phyloP scores from a whole-genome alignment of 1,140 invertebrate species.

The Atta cephalotes region DNA sequence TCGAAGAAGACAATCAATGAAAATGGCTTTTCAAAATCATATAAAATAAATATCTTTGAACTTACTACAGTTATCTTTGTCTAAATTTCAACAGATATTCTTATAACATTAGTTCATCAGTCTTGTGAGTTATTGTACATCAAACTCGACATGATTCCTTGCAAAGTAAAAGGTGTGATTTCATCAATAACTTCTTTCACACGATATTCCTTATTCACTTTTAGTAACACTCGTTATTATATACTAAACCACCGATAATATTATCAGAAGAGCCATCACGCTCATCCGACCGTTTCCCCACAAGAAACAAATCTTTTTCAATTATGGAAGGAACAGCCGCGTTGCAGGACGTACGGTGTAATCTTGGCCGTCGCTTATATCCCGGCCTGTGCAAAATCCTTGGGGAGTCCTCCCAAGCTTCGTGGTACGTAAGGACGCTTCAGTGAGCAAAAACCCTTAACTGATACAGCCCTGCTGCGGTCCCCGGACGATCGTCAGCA shows the following conservation, averaged over 20 bases:
- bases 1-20: background rate
- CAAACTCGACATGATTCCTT: background rate
- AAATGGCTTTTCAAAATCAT: background rate
- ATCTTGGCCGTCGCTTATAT: slow-evolving; percentile 77
- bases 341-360: slow-evolving; percentile 77
- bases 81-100: background rate
- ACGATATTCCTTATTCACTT: background rate
- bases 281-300: background rate
- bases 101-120: background rate
- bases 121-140: background rate
- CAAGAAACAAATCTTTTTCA: slow-evolving; percentile 82
- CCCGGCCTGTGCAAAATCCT: slow-evolving; percentile 77
- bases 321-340: slow-evolving; percentile 78
- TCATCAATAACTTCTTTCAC: background rate
- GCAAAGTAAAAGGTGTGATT: background rate
- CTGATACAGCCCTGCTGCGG: slow-evolving; percentile 73
- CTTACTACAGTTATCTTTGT: background rate
- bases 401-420: slow-evolving; percentile 77
- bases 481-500: slow-evolving; percentile 84
- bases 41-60: background rate
- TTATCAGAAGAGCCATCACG: slow-evolving; percentile 7
- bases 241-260: background rate
- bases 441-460: slow-evolving; percentile 82
- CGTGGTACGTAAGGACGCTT: slow-evolving; percentile 79
- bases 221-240: no score